Evolutionary conservation across 2,797 vertebrate genomes (phyloP), one percentile per base, ranked within the genome.

Genomic region (Onychomys arenicola): DNA sequence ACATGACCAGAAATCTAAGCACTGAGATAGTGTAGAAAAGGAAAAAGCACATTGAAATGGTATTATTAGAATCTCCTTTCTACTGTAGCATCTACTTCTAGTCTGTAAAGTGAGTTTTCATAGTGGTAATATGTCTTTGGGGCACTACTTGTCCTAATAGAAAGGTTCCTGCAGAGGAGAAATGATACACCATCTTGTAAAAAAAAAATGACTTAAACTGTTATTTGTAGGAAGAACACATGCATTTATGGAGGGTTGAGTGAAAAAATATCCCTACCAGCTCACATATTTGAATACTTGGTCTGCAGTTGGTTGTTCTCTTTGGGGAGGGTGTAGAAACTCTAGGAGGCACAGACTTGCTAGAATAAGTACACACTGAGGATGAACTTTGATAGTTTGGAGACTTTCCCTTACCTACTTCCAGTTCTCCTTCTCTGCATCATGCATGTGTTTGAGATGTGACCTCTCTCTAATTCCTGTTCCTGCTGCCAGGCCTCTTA

Each of bases 21-120:
- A 59, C 59, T 89, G 65, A 93, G 27, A 95, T 82, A 57, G 91
- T 90, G 23, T 23, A 46, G 78, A 19, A 16, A 14, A 16, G 91
- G 86, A 2, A 83, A 27, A 89, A 81, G 16, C n/a, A 78, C 61
- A 84, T 67, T 59, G 65, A 89, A 81, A 92, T 46, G 21, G 5
- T 80, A 11, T 37, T 91, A 49, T n/a, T 90, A 88, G 92, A 77
- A 78, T 80, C 9, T 32, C 16, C 14, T 95, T 94, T 90, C 29
- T 19, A 19, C 75, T 57, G 1, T 25, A 17, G 16, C 32, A 55
- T 27, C 81, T 12, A 52, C 32, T 8, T 91, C 19, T 87, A 32
- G 9, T 80, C 34, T 93, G 52, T 61, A 86, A 23, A 89, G 29
- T 1, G 25, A 77, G 77, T 17, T 85, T 77, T 93, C 76, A 63